Evolutionary conservation across 1,140 invertebrate species (phyloP).

Genomic region (Propsilocerus akamusi): DNA sequence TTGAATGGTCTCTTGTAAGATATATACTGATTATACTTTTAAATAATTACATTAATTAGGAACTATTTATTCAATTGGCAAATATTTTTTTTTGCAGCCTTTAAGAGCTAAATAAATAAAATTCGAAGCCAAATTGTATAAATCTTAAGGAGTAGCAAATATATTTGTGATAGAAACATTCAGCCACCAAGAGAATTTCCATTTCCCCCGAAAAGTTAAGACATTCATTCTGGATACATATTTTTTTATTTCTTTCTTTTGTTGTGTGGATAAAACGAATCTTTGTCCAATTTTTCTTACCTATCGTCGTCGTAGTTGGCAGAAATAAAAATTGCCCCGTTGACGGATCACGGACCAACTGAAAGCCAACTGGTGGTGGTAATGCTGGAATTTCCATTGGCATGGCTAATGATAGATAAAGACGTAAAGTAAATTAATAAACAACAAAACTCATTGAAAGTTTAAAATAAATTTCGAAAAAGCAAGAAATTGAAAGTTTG

Average conservation of each 20-base stretch:
- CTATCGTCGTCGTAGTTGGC: conserved; percentile 38
- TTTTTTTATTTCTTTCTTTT: conserved; percentile 2
- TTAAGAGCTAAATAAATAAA: too few species aligned
- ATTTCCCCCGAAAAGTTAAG: too few species aligned
- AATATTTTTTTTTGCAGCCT: too few species aligned
- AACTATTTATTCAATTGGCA: too few species aligned
- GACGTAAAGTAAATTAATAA: not conserved
- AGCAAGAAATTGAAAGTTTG: not conserved
- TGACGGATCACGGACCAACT: conserved; percentile 62
- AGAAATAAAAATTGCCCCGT: conserved; percentile 61
- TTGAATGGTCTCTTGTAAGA: too few species aligned
- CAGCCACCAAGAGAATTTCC: too few species aligned
- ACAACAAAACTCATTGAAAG: not conserved
- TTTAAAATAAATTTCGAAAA: not conserved
- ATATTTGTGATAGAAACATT: too few species aligned
- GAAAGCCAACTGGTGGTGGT: conserved; percentile 47
- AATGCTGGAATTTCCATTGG: conserved; percentile 30
- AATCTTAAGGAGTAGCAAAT: too few species aligned
- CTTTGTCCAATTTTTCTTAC: conserved; percentile 23
- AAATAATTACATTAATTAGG: too few species aligned
- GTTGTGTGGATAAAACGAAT: not conserved
- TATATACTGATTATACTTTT: too few species aligned
- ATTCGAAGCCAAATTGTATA: too few species aligned
- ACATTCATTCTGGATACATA: not conserved
- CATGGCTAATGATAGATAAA: not conserved